These are phyloP conservation scores for Sycophaga agraensis DNA, from an alignment of 1,140 invertebrate species.

Conservation along the genomic window DNA sequence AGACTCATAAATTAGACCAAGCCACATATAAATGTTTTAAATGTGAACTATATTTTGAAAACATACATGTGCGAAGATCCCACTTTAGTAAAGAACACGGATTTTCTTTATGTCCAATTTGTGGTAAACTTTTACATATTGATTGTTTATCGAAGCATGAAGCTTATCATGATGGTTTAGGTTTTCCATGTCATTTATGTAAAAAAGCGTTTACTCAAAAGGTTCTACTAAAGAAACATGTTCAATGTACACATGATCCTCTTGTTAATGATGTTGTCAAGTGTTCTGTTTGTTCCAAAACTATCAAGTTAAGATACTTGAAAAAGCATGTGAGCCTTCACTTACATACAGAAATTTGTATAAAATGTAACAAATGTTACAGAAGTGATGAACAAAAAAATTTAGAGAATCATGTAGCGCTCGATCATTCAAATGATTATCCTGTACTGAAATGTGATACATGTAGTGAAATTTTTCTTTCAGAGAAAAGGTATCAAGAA, in stretches of 20 bases:
- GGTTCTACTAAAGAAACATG: conserved; percentile 26
- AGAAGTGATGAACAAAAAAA: conserved; percentile 18
- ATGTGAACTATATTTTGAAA: conserved; percentile 38
- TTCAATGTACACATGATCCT: conserved; percentile 11
- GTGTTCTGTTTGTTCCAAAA: conserved; percentile 33
- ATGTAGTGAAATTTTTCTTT: conserved; percentile 25
- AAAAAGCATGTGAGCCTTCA: conserved; percentile 31
- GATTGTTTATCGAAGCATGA: conserved; percentile 37
- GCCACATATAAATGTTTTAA: conserved; percentile 37
- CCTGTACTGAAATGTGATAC: conserved; percentile 28
- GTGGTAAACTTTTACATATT: conserved; percentile 32
- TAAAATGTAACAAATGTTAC: conserved; percentile 32
- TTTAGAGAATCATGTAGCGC: conserved; percentile 27
- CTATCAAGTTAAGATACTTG: conserved; percentile 27
- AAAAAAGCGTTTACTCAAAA: conserved; percentile 39
- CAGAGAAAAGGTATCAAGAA: conserved; percentile 24
- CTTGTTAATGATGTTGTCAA: conserved; percentile 20
- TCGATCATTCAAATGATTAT: conserved; percentile 22
- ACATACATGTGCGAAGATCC: conserved; percentile 21
- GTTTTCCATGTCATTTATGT: conserved; percentile 47
- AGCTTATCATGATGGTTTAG: conserved; percentile 46
- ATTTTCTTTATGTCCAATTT: conserved; percentile 34
- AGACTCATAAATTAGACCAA: conserved; percentile 32
- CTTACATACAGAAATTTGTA: conserved; percentile 26
- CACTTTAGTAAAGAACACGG: conserved; percentile 36